Evolutionary conservation across 92 coral and sea anemone genomes (phyloP).

Genomic region (Micromussa lordhowensis): DNA sequence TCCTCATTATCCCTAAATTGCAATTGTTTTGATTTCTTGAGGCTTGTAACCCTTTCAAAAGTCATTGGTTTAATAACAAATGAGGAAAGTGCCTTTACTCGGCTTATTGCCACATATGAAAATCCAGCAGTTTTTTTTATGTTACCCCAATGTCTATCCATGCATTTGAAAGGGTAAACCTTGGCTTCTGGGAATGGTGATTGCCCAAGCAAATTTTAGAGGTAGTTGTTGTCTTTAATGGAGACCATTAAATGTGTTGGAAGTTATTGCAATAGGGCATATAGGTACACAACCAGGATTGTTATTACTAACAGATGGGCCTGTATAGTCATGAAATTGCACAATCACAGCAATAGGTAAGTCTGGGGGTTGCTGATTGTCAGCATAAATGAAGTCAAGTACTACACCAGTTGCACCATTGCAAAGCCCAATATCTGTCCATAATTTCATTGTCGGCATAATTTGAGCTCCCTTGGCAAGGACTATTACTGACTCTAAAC

Average conservation of each 20-base stretch:
- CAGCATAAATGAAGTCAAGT: constrained; percentile 33
- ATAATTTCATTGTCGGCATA: too few species aligned
- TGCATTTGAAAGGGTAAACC: constrained; percentile 64
- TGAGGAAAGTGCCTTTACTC: too few species aligned
- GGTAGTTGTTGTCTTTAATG: constrained; percentile 51
- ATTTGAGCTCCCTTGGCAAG: too few species aligned
- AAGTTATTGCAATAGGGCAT: constrained; percentile 58
- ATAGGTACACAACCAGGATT: constrained; percentile 67
- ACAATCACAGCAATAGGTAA: constrained; percentile 47
- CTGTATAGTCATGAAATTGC: constrained; percentile 60
- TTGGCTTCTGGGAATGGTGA: too few species aligned
- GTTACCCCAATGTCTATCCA: constrained; percentile 71
- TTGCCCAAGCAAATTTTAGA: constrained; percentile 68
- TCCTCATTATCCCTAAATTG: too few species aligned
- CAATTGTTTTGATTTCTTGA: too few species aligned
- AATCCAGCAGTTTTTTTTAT: constrained; percentile 31
- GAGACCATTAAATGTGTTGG: constrained; percentile 39
- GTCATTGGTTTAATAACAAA: too few species aligned
- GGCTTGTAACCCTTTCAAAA: too few species aligned
- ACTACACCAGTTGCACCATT: constrained; percentile 51
- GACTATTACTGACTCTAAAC: too few species aligned
- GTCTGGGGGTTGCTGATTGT: constrained; percentile 40
- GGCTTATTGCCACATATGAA: too few species aligned
- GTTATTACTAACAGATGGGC: constrained; percentile 24
- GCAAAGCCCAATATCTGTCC: constrained; percentile 46